A percentile compares a stretch with the other conserved stretches of the same genome.
Conservation (phyloP, 2,113 vertebrate genomes). For the Bombycilla garrulus region DNA sequence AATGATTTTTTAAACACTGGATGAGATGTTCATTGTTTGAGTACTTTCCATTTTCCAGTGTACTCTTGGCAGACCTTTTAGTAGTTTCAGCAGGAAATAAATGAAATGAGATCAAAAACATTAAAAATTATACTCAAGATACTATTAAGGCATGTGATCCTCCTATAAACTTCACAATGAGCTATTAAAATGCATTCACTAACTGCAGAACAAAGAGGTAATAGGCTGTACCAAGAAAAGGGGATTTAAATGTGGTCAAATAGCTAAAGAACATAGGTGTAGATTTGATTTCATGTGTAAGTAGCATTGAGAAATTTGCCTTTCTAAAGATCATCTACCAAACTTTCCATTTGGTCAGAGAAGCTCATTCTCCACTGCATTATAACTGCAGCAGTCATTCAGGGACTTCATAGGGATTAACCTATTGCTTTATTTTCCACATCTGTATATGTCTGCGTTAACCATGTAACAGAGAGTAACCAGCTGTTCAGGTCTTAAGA, state of each 20-base stretch:
- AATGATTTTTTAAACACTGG: slow-evolving; percentile 4
- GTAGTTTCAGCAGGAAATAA: not conserved
- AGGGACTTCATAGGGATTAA: not conserved
- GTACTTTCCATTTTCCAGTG: not conserved
- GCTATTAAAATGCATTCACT: not conserved
- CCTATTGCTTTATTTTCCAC: not conserved
- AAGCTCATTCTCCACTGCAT: not conserved
- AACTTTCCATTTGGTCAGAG: not conserved
- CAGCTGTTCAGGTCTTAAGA: not conserved
- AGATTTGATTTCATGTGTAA: not conserved
- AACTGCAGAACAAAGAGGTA: not conserved
- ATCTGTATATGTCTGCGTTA: not conserved
- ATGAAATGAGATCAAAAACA: not conserved
- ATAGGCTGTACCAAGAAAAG: not conserved
- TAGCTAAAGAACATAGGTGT: not conserved
- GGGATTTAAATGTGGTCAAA: not conserved
- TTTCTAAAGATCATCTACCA: not conserved
- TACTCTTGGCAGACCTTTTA: not conserved
- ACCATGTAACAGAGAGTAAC: not conserved
- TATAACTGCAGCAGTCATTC: not conserved
- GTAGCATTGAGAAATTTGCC: not conserved
- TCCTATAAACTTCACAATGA: not conserved
- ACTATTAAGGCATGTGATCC: not conserved
- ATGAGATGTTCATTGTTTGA: not conserved
- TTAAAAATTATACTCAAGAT: slow-evolving; percentile 12